phyloP scores from a whole-genome alignment of 1,140 invertebrate species.

The Drosophila insularis region DNA sequence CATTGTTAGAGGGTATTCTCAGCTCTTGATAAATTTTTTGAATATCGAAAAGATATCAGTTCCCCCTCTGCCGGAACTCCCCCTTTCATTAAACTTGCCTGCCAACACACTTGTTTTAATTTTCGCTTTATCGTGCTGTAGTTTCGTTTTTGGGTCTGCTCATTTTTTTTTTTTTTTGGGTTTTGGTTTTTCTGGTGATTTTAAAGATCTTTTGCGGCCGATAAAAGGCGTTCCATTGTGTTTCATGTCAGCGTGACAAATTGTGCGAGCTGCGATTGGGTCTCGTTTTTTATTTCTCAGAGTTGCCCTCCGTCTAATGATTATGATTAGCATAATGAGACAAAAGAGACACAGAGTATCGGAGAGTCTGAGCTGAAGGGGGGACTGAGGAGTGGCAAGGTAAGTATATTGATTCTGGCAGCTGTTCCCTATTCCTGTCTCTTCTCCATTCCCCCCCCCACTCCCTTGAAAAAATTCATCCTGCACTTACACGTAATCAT shows the following conservation, averaged over 20 bases:
- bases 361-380: constrained; percentile 10
- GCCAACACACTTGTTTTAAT: constrained; percentile 36
- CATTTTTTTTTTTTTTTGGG: constrained; percentile 16
- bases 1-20: constrained; percentile 9
- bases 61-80: too few species aligned
- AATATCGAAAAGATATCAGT: neutral
- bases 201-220: constrained; percentile 49
- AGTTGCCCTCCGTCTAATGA: constrained; percentile 49
- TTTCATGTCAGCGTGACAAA: constrained; percentile 64
- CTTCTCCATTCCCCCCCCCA: neutral
- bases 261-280: constrained; percentile 38
- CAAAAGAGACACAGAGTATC: constrained; percentile 26
- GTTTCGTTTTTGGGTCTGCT: constrained; percentile 44
- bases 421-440: constrained; percentile 45
- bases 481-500: constrained; percentile 75
- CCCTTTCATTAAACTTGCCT: neutral
- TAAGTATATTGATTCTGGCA: constrained; percentile 46
- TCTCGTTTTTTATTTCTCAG: constrained; percentile 12
- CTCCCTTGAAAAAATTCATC: neutral
- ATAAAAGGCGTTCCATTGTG: constrained; percentile 42
- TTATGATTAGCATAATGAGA: constrained; percentile 78
- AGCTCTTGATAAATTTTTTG: neutral
- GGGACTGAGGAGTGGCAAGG: neutral
- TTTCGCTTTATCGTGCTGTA: constrained; percentile 23
- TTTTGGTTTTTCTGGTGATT: constrained; percentile 26